phyloP scores from a whole-genome alignment of 2,888 invertebrate genomes.

The Drosophila ustulata region DNA sequence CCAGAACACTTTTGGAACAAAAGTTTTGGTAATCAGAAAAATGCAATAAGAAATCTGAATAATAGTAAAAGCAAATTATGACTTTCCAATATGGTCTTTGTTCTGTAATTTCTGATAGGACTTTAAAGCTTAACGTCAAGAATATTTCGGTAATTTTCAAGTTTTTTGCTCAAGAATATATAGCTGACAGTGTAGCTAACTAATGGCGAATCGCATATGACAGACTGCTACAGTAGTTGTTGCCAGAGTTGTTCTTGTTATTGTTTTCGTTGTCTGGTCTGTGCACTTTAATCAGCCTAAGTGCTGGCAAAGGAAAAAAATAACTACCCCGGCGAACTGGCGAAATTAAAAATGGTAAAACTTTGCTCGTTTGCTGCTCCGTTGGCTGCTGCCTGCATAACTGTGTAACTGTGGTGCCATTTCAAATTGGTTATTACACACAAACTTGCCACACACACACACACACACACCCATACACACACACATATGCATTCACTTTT shows the following conservation, averaged over 20 bases:
- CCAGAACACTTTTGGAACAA: background rate
- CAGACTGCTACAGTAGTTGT: slow-evolving; percentile 44
- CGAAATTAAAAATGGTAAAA: slow-evolving; percentile 71
- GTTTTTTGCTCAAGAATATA: slow-evolving; percentile 31
- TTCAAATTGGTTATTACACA: slow-evolving; percentile 74
- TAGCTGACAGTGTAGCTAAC: slow-evolving; percentile 49
- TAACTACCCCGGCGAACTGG: slow-evolving; percentile 28
- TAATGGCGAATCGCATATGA: slow-evolving; percentile 57
- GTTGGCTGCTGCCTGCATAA: slow-evolving; percentile 35
- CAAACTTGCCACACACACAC: slow-evolving; percentile 36
- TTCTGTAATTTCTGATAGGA: too few species aligned
- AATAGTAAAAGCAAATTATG: too few species aligned
- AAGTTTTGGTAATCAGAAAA: background rate
- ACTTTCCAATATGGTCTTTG: too few species aligned
- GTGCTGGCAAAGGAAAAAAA: slow-evolving; percentile 49
- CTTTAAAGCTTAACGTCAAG: too few species aligned
- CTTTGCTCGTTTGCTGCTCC: slow-evolving; percentile 59
- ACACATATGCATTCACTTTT: slow-evolving; percentile 6
- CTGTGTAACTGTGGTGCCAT: slow-evolving; percentile 57
- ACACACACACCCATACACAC: background rate
- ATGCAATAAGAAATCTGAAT: too few species aligned
- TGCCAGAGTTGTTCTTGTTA: slow-evolving; percentile 35
- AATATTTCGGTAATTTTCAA: background rate
- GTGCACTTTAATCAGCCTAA: slow-evolving; percentile 78
- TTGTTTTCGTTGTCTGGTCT: slow-evolving; percentile 45